Evolutionary conservation across 2,113 vertebrate genomes (phyloP).

Genomic region (Corydoras maculifer): DNA sequence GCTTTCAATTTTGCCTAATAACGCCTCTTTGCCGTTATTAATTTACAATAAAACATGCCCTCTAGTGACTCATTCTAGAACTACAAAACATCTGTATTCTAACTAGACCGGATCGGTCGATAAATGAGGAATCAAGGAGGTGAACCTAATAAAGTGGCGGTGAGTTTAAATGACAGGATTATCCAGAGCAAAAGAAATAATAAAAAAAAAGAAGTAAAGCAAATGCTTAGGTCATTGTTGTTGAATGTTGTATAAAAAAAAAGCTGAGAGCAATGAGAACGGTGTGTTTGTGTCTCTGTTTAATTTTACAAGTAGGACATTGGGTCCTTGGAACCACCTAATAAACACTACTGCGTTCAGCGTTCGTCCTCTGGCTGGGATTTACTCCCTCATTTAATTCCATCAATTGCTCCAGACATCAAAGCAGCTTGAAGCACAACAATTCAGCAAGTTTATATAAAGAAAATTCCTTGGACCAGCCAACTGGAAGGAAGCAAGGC

Average conservation of each 20-base stretch:
- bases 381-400: conserved; percentile 10
- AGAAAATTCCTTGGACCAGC: conserved; percentile 7
- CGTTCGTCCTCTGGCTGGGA: background rate
- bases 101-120: too few species aligned
- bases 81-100: too few species aligned
- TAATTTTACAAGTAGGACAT: conserved; percentile 57
- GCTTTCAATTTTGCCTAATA: too few species aligned
- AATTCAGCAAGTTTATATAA: background rate
- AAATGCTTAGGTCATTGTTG: background rate
- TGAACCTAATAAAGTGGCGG: too few species aligned
- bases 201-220: background rate
- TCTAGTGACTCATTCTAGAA: too few species aligned
- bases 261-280: conserved; percentile 29
- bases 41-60: too few species aligned
- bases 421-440: conserved; percentile 6
- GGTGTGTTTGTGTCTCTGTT: conserved; percentile 47
- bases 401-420: conserved; percentile 6
- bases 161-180: background rate
- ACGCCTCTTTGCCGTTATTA: too few species aligned
- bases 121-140: too few species aligned
- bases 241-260: background rate
- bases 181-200: background rate
- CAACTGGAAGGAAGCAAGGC: background rate
- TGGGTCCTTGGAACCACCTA: conserved; percentile 49
- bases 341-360: background rate